Evolutionary conservation across 2,797 vertebrate species (phyloP).

Genomic region (Lemur catta): DNA sequence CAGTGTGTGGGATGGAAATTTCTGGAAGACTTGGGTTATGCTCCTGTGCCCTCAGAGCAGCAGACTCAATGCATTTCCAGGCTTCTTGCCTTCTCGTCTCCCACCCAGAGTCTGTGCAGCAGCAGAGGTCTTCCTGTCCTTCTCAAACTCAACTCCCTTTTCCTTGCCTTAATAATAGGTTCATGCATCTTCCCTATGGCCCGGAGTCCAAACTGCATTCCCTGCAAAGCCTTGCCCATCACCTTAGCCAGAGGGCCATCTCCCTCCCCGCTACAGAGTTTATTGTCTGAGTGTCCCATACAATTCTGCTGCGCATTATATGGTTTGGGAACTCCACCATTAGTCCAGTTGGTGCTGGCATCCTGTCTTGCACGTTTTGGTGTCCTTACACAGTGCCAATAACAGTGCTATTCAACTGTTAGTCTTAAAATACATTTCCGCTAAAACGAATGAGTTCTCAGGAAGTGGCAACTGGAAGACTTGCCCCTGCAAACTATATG

Average conservation of each 20-base stretch:
- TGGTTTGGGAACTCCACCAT: not conserved
- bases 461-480: not conserved
- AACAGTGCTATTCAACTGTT: not conserved
- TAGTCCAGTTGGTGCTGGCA: not conserved
- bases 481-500: not conserved
- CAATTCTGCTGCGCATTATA: not conserved
- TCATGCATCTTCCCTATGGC: not conserved
- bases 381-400: not conserved
- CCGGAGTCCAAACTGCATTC: not conserved
- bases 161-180: not conserved
- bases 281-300: not conserved
- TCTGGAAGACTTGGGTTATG: not conserved
- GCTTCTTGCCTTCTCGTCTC: not conserved
- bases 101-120: not conserved
- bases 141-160: not conserved
- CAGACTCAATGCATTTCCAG: accelerated
- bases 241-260: not conserved
- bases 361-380: not conserved
- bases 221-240: not conserved
- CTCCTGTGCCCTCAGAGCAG: not conserved
- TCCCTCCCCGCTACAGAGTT: accelerated
- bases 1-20: too few relatives aligned
- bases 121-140: not conserved
- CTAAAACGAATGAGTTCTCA: not conserved
- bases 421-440: not conserved